phyloP scores from a whole-genome alignment of 2,888 invertebrate species.

The Apotomis turbidana region DNA sequence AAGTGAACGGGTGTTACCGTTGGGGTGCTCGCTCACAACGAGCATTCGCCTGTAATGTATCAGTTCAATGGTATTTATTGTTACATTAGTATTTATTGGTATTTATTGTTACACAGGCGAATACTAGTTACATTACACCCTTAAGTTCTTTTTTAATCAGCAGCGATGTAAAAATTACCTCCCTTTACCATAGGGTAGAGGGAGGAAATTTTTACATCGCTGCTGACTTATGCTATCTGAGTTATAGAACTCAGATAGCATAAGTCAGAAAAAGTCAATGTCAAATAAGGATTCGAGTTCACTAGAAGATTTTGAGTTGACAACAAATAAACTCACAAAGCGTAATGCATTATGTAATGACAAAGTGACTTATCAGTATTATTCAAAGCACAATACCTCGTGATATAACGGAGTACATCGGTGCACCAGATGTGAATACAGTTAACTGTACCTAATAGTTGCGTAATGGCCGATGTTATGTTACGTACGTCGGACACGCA shows the following conservation, averaged over 20 bases:
- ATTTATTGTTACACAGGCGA: too few species aligned
- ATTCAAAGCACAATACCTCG: slow-evolving; percentile 46
- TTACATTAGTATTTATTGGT: too few species aligned
- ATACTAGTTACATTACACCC: neutral
- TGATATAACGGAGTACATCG: slow-evolving; percentile 58
- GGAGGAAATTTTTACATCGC: too few species aligned
- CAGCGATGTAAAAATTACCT: neutral
- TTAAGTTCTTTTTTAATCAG: neutral
- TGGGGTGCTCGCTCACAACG: too few species aligned
- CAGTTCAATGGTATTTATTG: too few species aligned
- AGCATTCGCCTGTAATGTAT: too few species aligned
- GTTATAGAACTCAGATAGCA: neutral
- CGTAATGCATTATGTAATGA: slow-evolving; percentile 38
- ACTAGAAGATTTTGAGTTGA: slow-evolving; percentile 6
- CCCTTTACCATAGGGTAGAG: neutral
- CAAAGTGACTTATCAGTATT: slow-evolving; percentile 40
- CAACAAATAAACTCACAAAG: slow-evolving; percentile 25
- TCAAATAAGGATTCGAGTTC: neutral
- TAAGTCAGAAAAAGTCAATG: slow-evolving; percentile 3
- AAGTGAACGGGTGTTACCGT: neutral
- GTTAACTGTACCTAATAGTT: slow-evolving; percentile 58
- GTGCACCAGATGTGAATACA: slow-evolving; percentile 54
- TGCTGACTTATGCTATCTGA: too few species aligned
- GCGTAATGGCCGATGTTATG: slow-evolving; percentile 58
- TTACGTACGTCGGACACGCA: slow-evolving; percentile 71